A percentile compares a stretch with the other conserved stretches of the same genome.
Evolutionary conservation across 2,888 invertebrate species (phyloP).

Genomic region (Nymphalis c-album): DNA sequence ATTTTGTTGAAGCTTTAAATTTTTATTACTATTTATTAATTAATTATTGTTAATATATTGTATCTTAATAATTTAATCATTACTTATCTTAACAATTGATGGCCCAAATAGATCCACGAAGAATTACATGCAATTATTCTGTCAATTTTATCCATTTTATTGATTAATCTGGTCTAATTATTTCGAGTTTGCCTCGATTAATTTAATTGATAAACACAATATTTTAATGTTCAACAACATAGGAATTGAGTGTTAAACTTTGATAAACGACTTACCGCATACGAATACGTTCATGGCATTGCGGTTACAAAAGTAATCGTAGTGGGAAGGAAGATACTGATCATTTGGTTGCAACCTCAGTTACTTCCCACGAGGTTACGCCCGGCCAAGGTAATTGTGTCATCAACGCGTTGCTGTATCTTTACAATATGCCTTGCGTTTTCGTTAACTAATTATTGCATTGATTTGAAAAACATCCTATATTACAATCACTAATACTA

Average conservation of each 20-base stretch:
- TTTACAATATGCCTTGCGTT: constrained; percentile 8
- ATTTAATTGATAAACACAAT: too few species aligned
- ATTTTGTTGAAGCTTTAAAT: too few species aligned
- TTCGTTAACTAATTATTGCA: constrained; percentile 15
- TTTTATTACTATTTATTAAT: too few species aligned
- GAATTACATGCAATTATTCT: neutral
- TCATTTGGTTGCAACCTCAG: constrained; percentile 44
- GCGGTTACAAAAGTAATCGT: constrained; percentile 24
- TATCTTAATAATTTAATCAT: too few species aligned
- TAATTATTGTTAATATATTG: too few species aligned
- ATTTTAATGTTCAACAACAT: too few species aligned
- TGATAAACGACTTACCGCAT: neutral
- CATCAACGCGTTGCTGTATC: constrained; percentile 43
- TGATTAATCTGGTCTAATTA: neutral
- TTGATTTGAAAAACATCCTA: neutral
- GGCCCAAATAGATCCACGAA: neutral
- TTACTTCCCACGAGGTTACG: constrained; percentile 60
- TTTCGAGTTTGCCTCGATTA: neutral
- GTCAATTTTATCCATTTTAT: too few species aligned
- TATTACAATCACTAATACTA: too few species aligned
- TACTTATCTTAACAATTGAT: constrained; percentile 3
- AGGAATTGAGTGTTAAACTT: neutral
- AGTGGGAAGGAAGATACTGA: constrained; percentile 48
- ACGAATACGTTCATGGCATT: constrained; percentile 16
- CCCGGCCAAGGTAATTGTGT: constrained; percentile 70